Evolutionary conservation across 2,797 vertebrate genomes (phyloP).

Genomic region (Petrocephalus schoutedeni): DNA sequence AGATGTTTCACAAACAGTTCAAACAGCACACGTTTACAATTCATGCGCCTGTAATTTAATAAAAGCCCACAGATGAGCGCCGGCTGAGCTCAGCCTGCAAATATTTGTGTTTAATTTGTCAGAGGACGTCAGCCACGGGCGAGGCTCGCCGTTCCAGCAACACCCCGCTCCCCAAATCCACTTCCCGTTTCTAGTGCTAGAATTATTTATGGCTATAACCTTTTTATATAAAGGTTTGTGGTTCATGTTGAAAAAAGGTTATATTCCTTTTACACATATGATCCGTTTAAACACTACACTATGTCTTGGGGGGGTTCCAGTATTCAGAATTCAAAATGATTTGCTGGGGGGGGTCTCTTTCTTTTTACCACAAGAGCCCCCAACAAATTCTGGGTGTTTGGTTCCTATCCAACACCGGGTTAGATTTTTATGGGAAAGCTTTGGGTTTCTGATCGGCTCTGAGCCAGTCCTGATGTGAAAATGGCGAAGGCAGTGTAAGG

Average conservation of each 20-base stretch:
- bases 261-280: background rate
- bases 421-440: background rate
- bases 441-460: background rate
- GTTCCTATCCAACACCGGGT: background rate
- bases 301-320: background rate
- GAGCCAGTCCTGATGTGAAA: background rate
- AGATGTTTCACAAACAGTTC: background rate
- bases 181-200: background rate
- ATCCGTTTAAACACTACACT: background rate
- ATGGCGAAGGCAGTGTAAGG: background rate
- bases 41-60: slow-evolving; percentile 8
- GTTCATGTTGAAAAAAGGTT: background rate
- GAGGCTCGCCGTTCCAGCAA: slow-evolving; percentile 15
- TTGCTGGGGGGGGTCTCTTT: background rate
- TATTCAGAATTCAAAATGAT: background rate
- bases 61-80: background rate
- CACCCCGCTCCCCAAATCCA: background rate
- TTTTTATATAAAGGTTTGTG: background rate
- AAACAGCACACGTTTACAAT: background rate
- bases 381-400: background rate
- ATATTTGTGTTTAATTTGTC: slow-evolving; percentile 20
- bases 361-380: background rate
- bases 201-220: background rate
- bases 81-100: background rate
- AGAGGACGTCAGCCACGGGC: background rate